Base-by-base conservation (phyloP, 2,113 vertebrate genomes). In the Arothron firmamentum region DNA sequence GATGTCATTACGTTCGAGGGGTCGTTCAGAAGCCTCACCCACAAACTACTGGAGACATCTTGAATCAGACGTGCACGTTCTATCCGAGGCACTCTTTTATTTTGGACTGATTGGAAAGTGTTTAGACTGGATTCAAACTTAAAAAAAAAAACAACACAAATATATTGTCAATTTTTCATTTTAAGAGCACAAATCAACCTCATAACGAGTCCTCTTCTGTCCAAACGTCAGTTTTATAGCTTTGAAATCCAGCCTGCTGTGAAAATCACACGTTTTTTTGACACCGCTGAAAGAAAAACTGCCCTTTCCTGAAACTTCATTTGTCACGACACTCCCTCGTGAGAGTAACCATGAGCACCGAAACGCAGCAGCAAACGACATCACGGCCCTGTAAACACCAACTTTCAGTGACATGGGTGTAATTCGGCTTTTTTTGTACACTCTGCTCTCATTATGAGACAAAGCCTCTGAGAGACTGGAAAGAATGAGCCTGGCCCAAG, bases 401-500 rank as follows among this genome's bases (percentile, higher is more conserved):
- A 52, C 65, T 81, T 88, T 85, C 68, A 59, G 66, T 85, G 84
- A 81, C 85, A 85, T 77, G 87, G 62, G 73, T 81, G 74, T 87
- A 84, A 89, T 89, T 87, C 84, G 79, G 80, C 80, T 62, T 77
- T 81, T 78, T 77, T 78, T 63, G 19, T 38, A 38, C 10, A 58
- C 48, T 74, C 8, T 64, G 72, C 81, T 80, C 70, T 76, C 61
- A 73, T 83, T 59, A 53, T 58, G 74, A 88, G 84, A 90, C 88
- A 90, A 90, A 89, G 84, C 85, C 83, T 82, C 75, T 87, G 85
- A 90, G 85, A 89, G 83, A 88, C 91, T 85, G 91, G 88, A 93
- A 91, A 94, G 91, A 90, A 87, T 88, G 88, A 90, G 85, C 73
- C 3, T 56, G 78, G 87, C 90, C 87, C 92, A 97, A 95, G 92